Evolutionary conservation across 1,140 invertebrate species (phyloP), one percentile per base, ranked within the genome.

Genomic region (Drosophila fuyamai): DNA sequence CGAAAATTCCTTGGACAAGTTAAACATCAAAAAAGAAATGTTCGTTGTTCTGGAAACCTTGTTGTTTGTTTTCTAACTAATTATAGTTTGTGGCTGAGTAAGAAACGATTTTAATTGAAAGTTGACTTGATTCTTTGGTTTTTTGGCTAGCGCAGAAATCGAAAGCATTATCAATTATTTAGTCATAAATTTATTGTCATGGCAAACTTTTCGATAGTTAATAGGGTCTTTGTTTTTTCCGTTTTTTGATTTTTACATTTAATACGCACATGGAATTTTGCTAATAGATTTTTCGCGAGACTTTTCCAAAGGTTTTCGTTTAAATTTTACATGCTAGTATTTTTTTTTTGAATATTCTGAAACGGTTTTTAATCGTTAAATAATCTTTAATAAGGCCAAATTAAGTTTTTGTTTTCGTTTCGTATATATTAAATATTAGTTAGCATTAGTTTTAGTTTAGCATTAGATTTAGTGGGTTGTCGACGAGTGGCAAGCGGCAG

Each of bases 31-130:
- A 48, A 89, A 90, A 90, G 75, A 46, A 85, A 79, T 90, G 36
- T 92, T 92, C 90, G 90, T 92, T 92, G 90, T 92, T 75, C 65
- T 74, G 90, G 90, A 92, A 92, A 92, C 90, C 90, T 92, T 92
- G 84, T 92, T 92, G 84, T 72, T 56, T 61, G 43, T 48, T 84
- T 29, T 62, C 59, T 9, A 65, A 43, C 76, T 27, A 53, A 61
- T 66, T 67, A 18, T 56, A 46, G 40, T 58, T 43, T 66, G 47
- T 36, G 54, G 41, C 46, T 62, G 51, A 71, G 36, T 55, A 23
- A 40, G 55, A 79, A 70, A 84, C 41, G 75, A 83, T 76, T 76
- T 41, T 41, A 84, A 76, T 63, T 71, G 62, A 79, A 51, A 79
- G 47, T 71, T 58, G 32, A 70, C 43, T 35, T 59, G 41, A 57